A percentile compares a stretch with the other conserved stretches of the same genome.
These are phyloP conservation scores for Mirza zaza DNA, from an alignment of 2,113 vertebrate species.

Conservation along the genomic window DNA sequence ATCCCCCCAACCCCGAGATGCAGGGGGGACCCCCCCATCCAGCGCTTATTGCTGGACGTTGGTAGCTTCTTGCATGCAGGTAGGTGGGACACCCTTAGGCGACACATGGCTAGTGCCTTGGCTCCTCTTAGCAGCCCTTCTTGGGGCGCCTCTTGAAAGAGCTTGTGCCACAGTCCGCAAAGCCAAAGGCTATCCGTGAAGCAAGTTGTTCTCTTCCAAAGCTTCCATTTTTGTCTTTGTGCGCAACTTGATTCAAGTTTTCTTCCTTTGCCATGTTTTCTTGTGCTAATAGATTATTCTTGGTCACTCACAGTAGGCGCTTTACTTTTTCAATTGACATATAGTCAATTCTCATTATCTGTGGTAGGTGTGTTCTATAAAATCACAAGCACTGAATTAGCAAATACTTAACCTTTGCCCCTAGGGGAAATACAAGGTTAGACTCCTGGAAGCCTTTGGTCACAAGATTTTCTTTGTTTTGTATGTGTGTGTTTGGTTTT, in stretches of 20 bases:
- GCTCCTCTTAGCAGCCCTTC: not conserved
- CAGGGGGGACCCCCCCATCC: not conserved
- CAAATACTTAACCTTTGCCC: not conserved
- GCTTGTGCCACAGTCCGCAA: not conserved
- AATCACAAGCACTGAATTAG: not conserved
- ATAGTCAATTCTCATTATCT: not conserved
- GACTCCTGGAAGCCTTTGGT: not conserved
- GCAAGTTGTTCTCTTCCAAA: not conserved
- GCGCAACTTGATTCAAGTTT: not conserved
- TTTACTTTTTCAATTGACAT: not conserved
- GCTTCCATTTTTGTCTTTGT: not conserved
- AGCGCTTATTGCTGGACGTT: not conserved
- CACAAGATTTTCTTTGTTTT: not conserved
- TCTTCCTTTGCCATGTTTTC: not conserved
- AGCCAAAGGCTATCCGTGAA: fast-evolving
- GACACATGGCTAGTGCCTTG: not conserved
- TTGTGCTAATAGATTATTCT: not conserved
- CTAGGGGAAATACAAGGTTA: not conserved
- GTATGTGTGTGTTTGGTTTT: no score
- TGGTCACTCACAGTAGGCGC: not conserved
- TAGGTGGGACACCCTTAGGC: not conserved
- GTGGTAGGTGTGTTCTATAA: not conserved
- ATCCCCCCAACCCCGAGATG: no score
- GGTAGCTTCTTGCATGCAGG: not conserved
- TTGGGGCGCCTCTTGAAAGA: not conserved